Percentiles rank a stretch among this genome's conserved stretches.
Conservation (phyloP, 2,888 invertebrate genomes). For the Allacma fusca region DNA sequence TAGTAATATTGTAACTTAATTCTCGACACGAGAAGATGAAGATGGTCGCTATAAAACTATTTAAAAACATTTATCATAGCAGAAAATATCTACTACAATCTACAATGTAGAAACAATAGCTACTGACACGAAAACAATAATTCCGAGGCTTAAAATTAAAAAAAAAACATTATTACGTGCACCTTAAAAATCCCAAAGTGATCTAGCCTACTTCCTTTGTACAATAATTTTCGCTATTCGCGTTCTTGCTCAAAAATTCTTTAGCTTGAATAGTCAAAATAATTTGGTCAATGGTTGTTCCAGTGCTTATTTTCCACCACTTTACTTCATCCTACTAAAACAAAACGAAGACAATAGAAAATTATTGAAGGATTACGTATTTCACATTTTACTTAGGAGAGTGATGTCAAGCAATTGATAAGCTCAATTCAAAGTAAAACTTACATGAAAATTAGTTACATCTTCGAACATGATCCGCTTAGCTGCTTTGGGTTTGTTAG, state of each 20-base stretch:
- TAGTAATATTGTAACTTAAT: background rate
- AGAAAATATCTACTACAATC: background rate
- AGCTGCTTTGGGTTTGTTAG: conserved; percentile 44
- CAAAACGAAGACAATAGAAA: conserved; percentile 20
- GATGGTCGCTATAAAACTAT: background rate
- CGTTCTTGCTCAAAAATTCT: conserved; percentile 5
- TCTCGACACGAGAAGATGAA: background rate
- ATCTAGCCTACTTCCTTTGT: conserved; percentile 31
- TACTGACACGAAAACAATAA: conserved; percentile 27
- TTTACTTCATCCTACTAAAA: conserved; percentile 44
- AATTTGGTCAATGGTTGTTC: conserved; percentile 48
- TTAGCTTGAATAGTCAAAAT: conserved; percentile 47
- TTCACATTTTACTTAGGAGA: background rate
- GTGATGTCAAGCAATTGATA: background rate
- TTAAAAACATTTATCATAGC: conserved; percentile 6
- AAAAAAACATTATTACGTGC: conserved; percentile 17
- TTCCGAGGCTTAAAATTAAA: conserved; percentile 20
- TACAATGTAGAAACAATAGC: background rate
- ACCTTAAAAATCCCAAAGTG: conserved; percentile 23
- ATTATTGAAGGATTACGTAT: background rate
- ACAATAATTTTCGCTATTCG: conserved; percentile 16
- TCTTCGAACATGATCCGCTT: conserved; percentile 47
- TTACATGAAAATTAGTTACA: conserved; percentile 45
- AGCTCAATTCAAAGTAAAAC: conserved; percentile 14
- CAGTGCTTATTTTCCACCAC: conserved; percentile 48